Percentiles rank a stretch among this genome's conserved stretches.
Evolutionary conservation across 2,797 vertebrate genomes (phyloP).

Genomic region (Babyrousa celebensis): DNA sequence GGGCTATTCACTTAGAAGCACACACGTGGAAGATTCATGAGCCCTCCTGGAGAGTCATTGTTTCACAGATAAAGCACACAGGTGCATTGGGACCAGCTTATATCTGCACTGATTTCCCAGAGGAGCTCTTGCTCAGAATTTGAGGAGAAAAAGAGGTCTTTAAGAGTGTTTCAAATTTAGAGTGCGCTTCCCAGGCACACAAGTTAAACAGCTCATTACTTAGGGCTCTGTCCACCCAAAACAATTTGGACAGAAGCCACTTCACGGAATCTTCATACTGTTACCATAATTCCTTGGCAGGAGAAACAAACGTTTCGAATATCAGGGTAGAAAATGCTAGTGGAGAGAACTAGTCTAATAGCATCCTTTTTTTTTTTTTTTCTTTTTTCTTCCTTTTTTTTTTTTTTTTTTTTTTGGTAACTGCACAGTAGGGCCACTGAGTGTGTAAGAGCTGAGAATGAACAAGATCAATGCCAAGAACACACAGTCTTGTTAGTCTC

Average conservation of each 20-base stretch:
- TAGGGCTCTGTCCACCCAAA: not conserved
- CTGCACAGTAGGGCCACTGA: not conserved
- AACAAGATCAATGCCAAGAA: accelerated
- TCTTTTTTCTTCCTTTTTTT: not conserved
- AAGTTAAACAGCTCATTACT: not conserved
- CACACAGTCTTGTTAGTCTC: accelerated
- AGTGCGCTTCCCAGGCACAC: not conserved
- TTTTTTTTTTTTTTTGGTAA: not conserved
- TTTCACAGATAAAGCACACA: not conserved
- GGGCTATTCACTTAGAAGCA: too few relatives aligned
- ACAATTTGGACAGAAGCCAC: not conserved
- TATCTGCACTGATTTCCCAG: not conserved
- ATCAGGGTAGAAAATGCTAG: not conserved
- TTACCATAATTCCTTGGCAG: not conserved
- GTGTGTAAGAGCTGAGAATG: not conserved
- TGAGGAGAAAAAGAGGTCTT: not conserved
- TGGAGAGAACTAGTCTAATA: not conserved
- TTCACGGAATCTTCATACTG: accelerated
- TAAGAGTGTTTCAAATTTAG: not conserved
- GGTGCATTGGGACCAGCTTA: not conserved
- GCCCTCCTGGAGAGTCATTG: not conserved
- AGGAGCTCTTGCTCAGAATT: not conserved
- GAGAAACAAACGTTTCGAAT: not conserved
- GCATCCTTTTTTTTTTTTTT: not conserved
- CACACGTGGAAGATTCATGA: not conserved